phyloP scores from a whole-genome alignment of 2,797 vertebrate genomes.

The Etheostoma perlongum region DNA sequence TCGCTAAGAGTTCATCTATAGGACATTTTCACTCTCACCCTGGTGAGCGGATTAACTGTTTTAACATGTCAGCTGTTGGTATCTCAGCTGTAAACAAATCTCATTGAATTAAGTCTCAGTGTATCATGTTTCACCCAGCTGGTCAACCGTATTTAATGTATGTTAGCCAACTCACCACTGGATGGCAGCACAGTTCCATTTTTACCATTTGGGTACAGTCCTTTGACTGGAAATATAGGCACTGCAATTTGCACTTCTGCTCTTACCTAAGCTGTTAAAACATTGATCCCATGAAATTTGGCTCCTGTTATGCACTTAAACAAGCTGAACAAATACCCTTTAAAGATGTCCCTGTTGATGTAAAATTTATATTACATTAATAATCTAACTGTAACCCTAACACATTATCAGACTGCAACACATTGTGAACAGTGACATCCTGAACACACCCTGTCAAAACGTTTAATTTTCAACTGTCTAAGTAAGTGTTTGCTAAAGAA shows the following conservation, averaged over 20 bases:
- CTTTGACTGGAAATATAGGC: too few species aligned
- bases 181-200: conserved; percentile 52
- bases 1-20: neutral
- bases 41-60: accelerated
- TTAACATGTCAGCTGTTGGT: neutral
- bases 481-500: neutral
- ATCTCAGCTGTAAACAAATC: neutral
- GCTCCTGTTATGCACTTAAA: accelerated
- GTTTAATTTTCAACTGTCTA: neutral
- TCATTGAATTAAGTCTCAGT: too few species aligned
- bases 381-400: neutral
- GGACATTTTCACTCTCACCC: neutral
- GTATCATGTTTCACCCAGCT: neutral
- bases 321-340: neutral
- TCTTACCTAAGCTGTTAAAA: neutral
- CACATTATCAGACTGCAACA: neutral
- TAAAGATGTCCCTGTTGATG: neutral
- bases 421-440: neutral
- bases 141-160: neutral
- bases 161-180: conserved; percentile 16
- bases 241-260: neutral
- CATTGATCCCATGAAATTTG: too few species aligned
- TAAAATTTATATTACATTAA: neutral
- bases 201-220: neutral
- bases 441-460: neutral